Base-by-base conservation (phyloP, 2,113 vertebrate species). In the Plectropomus leopardus region DNA sequence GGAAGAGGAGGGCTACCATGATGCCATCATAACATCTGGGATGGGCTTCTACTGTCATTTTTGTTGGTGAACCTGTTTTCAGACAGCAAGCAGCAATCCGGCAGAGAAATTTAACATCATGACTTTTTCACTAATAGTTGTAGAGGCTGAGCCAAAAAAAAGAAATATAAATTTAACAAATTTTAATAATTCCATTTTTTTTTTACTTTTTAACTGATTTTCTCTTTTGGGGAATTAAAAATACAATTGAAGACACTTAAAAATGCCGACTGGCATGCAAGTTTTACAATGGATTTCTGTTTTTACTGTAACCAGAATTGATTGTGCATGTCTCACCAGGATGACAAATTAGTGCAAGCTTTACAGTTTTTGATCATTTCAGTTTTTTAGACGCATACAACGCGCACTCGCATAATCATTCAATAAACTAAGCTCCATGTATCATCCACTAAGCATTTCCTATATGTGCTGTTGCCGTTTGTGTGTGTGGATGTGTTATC, bases 401-500 rank as follows among this genome's bases (percentile, higher is more conserved):
- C 44, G 75, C n/a, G 58, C 36, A 51, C 44, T 14, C 59, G 76
- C 15, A 51, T 5, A 40, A 59, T 53, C 45, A 34, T 55, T 60
- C 40, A n/a, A 50, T 57, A 34, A 61, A 76, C 16, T 45, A 59
- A 64, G 24, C 40, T 44, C 32, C 2, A 3, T 65, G 64, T 40
- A 55, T 26, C 30, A 72, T 48, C 67, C 60, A 50, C 28, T 55
- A 61, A 76, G 53, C 4, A 15, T 69, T 65, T 60, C 8, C 26
- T 15, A 19, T 47, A 48, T 45, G 28, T 54, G 60, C 45, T 34
- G 47, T 40, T 40, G 15, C 7, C 26, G 45, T 54, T 10, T 68
- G 42, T 34, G 30, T 64, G 69, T 17, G 64, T 70, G 50, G 21
- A 42, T 57, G 53, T 69, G 40, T 67, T 53, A 47, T 64, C 30